Evolutionary conservation across 2,797 vertebrate genomes (phyloP).

Genomic region (Lithobates pipiens): DNA sequence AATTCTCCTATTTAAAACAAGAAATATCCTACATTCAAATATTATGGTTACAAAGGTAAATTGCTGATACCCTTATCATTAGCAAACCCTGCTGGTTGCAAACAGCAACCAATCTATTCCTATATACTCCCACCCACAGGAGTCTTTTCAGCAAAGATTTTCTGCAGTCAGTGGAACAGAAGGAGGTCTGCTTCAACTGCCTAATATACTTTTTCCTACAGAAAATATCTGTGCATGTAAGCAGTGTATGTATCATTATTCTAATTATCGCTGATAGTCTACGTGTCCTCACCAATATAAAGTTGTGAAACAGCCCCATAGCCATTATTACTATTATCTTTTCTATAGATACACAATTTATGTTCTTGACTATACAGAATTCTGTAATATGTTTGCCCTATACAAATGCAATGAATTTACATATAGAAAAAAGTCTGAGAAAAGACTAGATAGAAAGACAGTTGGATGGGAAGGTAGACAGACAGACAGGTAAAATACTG

Average conservation of each 20-base stretch:
- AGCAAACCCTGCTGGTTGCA: constrained; percentile 52
- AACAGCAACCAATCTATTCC: constrained; percentile 57
- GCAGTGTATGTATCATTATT: constrained; percentile 31
- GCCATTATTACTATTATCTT: constrained; percentile 7
- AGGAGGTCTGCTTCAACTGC: constrained; percentile 45
- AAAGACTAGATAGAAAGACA: neutral
- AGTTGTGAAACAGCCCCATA: neutral
- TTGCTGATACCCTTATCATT: constrained; percentile 50
- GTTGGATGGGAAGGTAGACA: neutral
- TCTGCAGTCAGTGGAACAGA: constrained; percentile 49
- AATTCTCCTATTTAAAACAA: constrained; percentile 24
- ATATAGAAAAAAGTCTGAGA: neutral
- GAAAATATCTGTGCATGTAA: constrained; percentile 23
- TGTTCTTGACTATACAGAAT: neutral
- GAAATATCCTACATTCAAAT: constrained; percentile 34
- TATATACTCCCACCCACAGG: constrained; percentile 47
- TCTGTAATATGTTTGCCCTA: neutral
- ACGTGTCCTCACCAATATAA: neutral
- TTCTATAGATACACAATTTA: neutral
- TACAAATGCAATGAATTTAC: neutral
- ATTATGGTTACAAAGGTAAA: constrained; percentile 50
- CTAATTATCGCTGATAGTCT: constrained; percentile 35
- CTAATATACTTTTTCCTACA: constrained; percentile 31
- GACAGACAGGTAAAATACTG: neutral
- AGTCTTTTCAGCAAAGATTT: constrained; percentile 56